phyloP scores from a whole-genome alignment of 2,113 vertebrate species.

The Climacteris rufus region DNA sequence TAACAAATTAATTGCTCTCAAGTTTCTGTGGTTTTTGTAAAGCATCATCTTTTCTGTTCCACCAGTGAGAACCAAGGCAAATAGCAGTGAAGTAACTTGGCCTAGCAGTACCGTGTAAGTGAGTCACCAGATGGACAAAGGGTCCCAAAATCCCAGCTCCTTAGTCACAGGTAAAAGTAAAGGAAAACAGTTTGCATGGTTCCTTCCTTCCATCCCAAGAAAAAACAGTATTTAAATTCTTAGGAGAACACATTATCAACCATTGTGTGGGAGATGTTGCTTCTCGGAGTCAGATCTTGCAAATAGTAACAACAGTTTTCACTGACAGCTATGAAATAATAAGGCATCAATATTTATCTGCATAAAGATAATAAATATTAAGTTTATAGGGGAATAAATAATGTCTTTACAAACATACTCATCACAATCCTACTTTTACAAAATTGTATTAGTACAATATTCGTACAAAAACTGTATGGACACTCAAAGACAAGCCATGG shows the following conservation, averaged over 20 bases:
- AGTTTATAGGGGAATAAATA: constrained; percentile 9
- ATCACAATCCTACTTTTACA: background rate
- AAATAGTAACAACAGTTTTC: background rate
- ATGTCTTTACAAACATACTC: background rate
- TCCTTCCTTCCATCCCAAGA: background rate
- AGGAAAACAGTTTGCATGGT: background rate
- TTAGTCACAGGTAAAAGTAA: background rate
- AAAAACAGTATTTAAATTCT: background rate
- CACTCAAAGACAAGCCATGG: background rate
- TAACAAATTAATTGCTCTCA: background rate
- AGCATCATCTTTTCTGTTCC: background rate
- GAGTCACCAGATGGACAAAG: background rate
- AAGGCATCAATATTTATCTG: background rate
- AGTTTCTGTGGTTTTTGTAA: background rate
- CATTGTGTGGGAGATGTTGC: background rate
- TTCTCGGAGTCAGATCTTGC: background rate
- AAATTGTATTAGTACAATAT: background rate
- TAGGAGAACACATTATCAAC: background rate
- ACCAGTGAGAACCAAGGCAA: background rate
- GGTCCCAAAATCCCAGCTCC: background rate
- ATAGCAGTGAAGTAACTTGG: background rate
- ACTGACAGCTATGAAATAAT: background rate
- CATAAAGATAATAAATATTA: background rate
- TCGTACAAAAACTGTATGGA: background rate
- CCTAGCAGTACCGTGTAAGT: background rate